Evolutionary conservation across 2,888 invertebrate genomes (phyloP), one percentile per base, ranked within the genome.

Genomic region (Drosophila borborema): DNA sequence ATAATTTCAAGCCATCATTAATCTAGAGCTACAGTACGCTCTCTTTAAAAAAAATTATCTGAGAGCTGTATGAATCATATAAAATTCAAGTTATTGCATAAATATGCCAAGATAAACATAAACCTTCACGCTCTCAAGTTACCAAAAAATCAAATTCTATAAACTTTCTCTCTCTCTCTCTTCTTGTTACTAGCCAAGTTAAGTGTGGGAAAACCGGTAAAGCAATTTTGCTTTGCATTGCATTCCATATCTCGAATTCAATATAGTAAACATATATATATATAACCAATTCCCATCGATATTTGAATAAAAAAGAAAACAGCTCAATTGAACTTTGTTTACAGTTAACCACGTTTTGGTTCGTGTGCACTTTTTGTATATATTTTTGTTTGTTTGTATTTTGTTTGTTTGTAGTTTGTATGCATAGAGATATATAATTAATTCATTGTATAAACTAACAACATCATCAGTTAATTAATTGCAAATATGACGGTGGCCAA

Each of bases 391-490:
- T 40, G 6, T 49, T 65, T 40, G 14, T 38, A 16, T 75, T 62
- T 40, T 56, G 53, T 61, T 40, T 66, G 28, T 72, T 63, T 71
- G n/a, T 38, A 16, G 36, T 36, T 51, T 66, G 38, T 51, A 51
- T 64, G 64, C 55, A 59, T 56, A 54, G 41, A 36, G 48, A 62
- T 71, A 63, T 77, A 72, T 64, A 71, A 64, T 67, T 75, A 71
- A 75, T 77, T 79, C 77, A 77, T 77, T 77, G 72, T 75, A 77
- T 86, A 86, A 88, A 83, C 80, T 83, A 85, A 85, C 88, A 85
- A 86, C 85, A 87, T 85, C 82, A 88, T 85, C 82, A 82, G 81
- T 77, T 74, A 74, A 81, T 77, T 68, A 69, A 78, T 77, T 80
- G 69, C 72, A 79, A 74, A 81, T 79, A 79, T 82, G 83, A 79